phyloP scores from a whole-genome alignment of 2,888 invertebrate genomes.

The Loripinus fragilis region DNA sequence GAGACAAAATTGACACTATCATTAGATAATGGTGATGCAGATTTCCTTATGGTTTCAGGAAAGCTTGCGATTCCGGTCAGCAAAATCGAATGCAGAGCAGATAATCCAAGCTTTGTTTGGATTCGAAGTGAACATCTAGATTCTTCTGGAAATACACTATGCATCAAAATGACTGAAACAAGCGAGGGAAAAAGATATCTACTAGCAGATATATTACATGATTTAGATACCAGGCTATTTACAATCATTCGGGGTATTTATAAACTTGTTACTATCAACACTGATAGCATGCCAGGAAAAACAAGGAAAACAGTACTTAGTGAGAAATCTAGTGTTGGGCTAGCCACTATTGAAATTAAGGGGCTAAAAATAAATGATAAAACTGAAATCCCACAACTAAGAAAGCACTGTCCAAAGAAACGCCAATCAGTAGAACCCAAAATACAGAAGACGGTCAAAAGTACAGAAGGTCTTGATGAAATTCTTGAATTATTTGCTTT shows the following conservation, averaged over 20 bases:
- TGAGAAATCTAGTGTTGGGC: constrained; percentile 25
- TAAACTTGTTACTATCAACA: background rate
- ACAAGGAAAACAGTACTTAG: constrained; percentile 1
- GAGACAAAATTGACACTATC: constrained; percentile 19
- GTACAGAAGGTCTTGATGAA: constrained; percentile 19
- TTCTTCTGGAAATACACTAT: background rate
- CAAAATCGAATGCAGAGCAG: constrained; percentile 34
- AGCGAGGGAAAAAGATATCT: constrained; percentile 5
- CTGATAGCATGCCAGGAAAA: too few relatives aligned
- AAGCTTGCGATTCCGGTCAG: constrained; percentile 29
- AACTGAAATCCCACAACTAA: background rate
- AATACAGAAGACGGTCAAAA: background rate
- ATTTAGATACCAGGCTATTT: constrained; percentile 24
- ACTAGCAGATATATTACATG: constrained; percentile 16
- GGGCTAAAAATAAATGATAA: constrained; percentile 6
- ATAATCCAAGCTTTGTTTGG: constrained; percentile 47
- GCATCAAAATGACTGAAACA: background rate
- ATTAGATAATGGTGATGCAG: constrained; percentile 23
- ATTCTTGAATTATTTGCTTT: constrained; percentile 27
- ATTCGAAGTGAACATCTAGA: constrained; percentile 34
- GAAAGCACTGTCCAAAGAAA: background rate
- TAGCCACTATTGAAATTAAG: constrained; percentile 3
- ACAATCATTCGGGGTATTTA: constrained; percentile 13
- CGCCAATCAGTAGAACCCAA: background rate
- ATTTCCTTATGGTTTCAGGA: constrained; percentile 47